Base-by-base conservation (phyloP, 2,113 vertebrate genomes). In the Elephas maximus region DNA sequence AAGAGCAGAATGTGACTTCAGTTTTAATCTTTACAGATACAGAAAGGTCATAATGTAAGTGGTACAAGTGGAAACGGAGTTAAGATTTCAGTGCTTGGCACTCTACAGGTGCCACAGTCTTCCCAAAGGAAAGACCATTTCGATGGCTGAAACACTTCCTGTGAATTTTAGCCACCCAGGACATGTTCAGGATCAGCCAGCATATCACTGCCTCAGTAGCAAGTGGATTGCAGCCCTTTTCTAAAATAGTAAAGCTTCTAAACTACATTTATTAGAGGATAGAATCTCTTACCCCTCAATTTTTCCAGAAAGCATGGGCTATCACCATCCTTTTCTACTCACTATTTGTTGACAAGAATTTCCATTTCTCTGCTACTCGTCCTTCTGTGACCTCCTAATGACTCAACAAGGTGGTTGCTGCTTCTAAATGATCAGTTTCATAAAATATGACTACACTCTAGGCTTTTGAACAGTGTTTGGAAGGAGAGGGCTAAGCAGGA, bases 131-230 rank as follows among this genome's bases (percentile, higher is more conserved):
- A 77, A 79, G 12, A 11, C 63, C 79, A 18, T 77, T 65, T n/a
- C 78, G 1, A 65, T 8, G 53, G 62, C 45, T 41, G 33, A 63
- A 63, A 57, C 17, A 41, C 24, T 26, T 51, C 1, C 15, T 28
- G 11, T 37, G 17, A 20, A 8, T 18, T 57, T 84, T 3, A n/a
- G 28, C 12, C 7, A 28, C 7, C 6, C n/a, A 63, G 73, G 6
- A 28, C 45, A n/a, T 0, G 0, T 24, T 74, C 48, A 44, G 57
- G 9, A 60, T 14, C 0, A 0, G 77, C 15, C 26, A 6, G 37
- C 0, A 5, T 4, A 6, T 53, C 15, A 26, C 12, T 15, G 44
- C 37, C 65, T 71, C 11, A 0, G 30, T 37, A 21, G 28, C 41
- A 7, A 44, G 45, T 17, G 8, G 41, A 67, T 33, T 1, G 26